Conservation (phyloP, 2,113 vertebrate species). For the Melanostigma gelatinosum region DNA sequence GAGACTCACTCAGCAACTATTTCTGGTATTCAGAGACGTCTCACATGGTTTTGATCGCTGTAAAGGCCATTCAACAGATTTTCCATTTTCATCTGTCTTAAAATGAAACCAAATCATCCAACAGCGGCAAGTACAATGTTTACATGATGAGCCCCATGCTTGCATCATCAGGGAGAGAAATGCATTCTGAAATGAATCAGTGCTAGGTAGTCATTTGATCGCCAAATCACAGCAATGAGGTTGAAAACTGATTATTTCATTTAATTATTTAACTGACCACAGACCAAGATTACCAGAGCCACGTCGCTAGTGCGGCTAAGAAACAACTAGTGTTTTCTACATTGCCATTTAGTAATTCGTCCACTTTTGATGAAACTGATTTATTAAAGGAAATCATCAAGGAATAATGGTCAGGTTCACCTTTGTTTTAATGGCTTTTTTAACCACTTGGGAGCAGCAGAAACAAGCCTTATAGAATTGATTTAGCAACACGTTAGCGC, state of each 20-base stretch:
- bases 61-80: background rate
- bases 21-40: background rate
- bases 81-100: background rate
- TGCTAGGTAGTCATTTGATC: background rate
- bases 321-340: background rate
- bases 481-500: background rate
- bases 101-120: background rate
- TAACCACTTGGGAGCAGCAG: background rate
- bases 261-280: background rate
- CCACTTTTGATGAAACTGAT: background rate
- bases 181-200: background rate
- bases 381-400: background rate
- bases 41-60: background rate
- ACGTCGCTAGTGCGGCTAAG: background rate
- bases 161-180: background rate
- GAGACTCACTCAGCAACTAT: constrained; percentile 18
- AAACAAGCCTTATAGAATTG: background rate
- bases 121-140: background rate
- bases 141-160: background rate
- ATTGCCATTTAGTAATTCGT: background rate
- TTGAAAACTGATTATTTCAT: too few species aligned
- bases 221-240: background rate
- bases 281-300: background rate
- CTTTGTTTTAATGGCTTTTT: background rate
- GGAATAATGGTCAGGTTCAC: background rate